Percentiles rank a stretch among this genome's conserved stretches.
Conservation (phyloP, 2,113 vertebrate genomes). For the Phaethornis superciliosus region DNA sequence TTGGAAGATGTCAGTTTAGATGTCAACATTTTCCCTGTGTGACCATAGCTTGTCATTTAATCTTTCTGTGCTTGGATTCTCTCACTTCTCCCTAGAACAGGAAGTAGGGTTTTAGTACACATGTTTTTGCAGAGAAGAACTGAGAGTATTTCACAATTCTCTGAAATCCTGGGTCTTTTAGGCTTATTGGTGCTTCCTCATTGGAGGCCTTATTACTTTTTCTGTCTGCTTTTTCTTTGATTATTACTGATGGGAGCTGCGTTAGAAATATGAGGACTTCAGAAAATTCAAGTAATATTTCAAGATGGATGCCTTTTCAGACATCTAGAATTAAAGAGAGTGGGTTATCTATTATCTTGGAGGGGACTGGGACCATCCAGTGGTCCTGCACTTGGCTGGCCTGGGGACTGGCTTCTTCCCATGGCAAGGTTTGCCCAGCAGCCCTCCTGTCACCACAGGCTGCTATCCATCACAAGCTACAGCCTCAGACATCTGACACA, state of each 20-base stretch:
- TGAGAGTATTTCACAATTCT: not conserved
- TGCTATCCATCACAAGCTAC: not conserved
- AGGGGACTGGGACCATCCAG: not conserved
- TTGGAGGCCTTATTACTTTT: not conserved
- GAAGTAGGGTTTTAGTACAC: not conserved
- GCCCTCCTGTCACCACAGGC: not conserved
- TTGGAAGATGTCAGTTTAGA: not conserved
- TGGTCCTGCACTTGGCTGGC: not conserved
- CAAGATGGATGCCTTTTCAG: not conserved
- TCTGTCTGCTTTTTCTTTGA: not conserved
- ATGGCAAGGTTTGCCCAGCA: not conserved
- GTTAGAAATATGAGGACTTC: not conserved
- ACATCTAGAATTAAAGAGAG: not conserved
- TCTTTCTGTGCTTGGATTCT: not conserved
- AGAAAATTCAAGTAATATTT: not conserved
- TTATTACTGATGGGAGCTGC: not conserved
- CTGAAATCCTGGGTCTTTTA: not conserved
- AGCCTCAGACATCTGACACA: not conserved
- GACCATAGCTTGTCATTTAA: not conserved
- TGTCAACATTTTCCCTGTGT: not conserved
- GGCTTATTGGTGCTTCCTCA: not conserved
- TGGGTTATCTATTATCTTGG: not conserved
- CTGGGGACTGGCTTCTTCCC: not conserved
- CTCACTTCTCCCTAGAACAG: not conserved
- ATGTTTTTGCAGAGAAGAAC: not conserved